Evolutionary conservation across 2,797 vertebrate genomes (phyloP).

Genomic region (Lagothrix lagotricha): DNA sequence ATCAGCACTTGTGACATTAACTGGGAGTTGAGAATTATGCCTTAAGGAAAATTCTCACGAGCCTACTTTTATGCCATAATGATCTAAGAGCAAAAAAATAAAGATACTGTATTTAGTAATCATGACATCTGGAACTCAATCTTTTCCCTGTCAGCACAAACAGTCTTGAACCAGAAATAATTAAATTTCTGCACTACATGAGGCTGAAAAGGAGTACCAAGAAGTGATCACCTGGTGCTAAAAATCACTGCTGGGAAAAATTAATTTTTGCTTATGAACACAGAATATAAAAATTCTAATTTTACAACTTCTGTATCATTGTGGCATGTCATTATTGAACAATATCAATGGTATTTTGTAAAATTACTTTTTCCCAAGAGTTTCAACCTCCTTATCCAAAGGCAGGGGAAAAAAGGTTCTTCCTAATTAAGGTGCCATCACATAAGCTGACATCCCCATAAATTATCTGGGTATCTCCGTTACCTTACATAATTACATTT

Average conservation of each 20-base stretch:
- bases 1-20: not conserved
- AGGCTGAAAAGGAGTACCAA: not conserved
- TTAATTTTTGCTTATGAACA: not conserved
- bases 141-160: not conserved
- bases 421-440: not conserved
- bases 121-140: not conserved
- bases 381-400: not conserved
- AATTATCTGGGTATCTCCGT: not conserved
- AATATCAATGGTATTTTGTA: slow-evolving; percentile 29
- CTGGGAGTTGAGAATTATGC: not conserved
- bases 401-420: not conserved
- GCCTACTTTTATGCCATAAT: not conserved
- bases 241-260: slow-evolving; percentile 8
- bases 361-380: slow-evolving; percentile 39
- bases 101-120: not conserved
- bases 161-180: not conserved
- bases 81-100: not conserved
- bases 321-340: not conserved
- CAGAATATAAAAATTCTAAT: not conserved
- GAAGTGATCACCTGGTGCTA: not conserved
- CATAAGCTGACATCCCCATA: not conserved
- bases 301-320: slow-evolving; percentile 27
- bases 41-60: slow-evolving; percentile 9
- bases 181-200: not conserved
- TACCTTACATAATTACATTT: not conserved